A percentile compares a stretch with the other conserved stretches of the same genome.
phyloP scores from a whole-genome alignment of 2,888 invertebrate genomes.

The Miltochrista miniata region DNA sequence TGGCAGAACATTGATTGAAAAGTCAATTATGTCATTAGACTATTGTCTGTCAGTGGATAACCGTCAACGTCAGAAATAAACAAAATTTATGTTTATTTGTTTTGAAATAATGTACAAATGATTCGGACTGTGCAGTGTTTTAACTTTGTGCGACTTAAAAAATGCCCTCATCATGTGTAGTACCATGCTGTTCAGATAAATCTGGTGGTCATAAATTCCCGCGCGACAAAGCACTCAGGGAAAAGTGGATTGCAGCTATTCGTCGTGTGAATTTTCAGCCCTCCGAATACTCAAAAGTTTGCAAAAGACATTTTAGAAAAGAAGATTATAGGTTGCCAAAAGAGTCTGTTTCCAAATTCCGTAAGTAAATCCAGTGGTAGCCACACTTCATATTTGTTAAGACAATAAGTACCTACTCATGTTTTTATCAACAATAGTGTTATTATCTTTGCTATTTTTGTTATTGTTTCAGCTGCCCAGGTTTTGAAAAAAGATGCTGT shows the following conservation, averaged over 20 bases:
- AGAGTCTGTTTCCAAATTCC: slow-evolving; percentile 4
- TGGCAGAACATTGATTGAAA: slow-evolving; percentile 12
- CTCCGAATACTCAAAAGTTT: slow-evolving; percentile 12
- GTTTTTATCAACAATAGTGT: not conserved
- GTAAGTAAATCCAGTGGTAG: slow-evolving; percentile 3
- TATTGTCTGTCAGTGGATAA: slow-evolving; percentile 6
- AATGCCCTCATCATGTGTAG: slow-evolving; percentile 13
- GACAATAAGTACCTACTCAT: not conserved
- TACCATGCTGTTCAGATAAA: slow-evolving; percentile 13
- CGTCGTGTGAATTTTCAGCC: slow-evolving; percentile 12
- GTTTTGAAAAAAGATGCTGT: slow-evolving; percentile 18
- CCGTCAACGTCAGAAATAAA: slow-evolving; percentile 5
- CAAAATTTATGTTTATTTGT: not conserved
- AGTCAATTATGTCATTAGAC: slow-evolving; percentile 12
- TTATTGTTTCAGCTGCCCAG: slow-evolving; percentile 6
- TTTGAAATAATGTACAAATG: not conserved
- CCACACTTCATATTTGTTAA: not conserved
- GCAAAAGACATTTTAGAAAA: slow-evolving; percentile 13
- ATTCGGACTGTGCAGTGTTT: not conserved
- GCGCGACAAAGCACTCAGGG: slow-evolving; percentile 6
- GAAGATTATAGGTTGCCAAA: slow-evolving; percentile 13
- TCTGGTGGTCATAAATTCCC: slow-evolving; percentile 20
- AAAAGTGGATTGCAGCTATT: slow-evolving; percentile 18
- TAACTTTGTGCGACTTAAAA: not conserved
- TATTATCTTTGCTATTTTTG: not conserved